Evolutionary conservation across 1,140 invertebrate genomes (phyloP).

Genomic region (Sarcophaga bullata): DNA sequence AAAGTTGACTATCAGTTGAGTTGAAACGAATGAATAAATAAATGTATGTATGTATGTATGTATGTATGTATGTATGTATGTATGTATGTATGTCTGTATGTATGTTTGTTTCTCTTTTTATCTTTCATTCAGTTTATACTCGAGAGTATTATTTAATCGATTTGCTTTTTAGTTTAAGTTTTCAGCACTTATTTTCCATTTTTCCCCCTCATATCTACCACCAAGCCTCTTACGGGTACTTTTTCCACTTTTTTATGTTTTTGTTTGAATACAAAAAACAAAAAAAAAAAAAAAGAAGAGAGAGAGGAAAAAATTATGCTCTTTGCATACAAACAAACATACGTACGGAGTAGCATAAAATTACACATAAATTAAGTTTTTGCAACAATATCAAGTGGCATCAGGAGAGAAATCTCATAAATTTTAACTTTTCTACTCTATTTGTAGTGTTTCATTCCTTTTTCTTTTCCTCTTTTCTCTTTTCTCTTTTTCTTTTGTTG

Average conservation of each 20-base stretch:
- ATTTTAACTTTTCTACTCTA: conserved; percentile 34
- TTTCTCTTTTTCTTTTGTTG: too few relatives aligned
- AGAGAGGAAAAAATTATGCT: too few relatives aligned
- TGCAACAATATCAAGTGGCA: conserved; percentile 39
- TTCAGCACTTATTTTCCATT: conserved; percentile 16
- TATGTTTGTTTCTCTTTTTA: too few relatives aligned
- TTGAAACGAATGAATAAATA: neutral
- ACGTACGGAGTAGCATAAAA: conserved; percentile 13
- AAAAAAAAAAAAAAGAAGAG: neutral
- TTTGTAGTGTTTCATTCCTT: too few relatives aligned
- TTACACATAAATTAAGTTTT: conserved; percentile 40
- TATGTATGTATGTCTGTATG: too few relatives aligned
- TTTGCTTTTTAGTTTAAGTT: neutral
- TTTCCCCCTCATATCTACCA: neutral
- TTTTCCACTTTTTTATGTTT: too few relatives aligned
- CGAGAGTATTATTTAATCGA: conserved; percentile 32
- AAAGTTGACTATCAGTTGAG: neutral
- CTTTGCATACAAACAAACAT: neutral
- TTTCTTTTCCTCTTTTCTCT: too few relatives aligned
- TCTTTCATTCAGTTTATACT: too few relatives aligned
- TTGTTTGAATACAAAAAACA: neutral
- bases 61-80: too few relatives aligned
- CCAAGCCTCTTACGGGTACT: too few relatives aligned
- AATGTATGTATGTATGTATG: neutral
- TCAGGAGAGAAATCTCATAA: conserved; percentile 39